These are phyloP conservation scores for Hoplodrina blanda DNA, from an alignment of 2,888 invertebrate genomes.

Conservation along the genomic window DNA sequence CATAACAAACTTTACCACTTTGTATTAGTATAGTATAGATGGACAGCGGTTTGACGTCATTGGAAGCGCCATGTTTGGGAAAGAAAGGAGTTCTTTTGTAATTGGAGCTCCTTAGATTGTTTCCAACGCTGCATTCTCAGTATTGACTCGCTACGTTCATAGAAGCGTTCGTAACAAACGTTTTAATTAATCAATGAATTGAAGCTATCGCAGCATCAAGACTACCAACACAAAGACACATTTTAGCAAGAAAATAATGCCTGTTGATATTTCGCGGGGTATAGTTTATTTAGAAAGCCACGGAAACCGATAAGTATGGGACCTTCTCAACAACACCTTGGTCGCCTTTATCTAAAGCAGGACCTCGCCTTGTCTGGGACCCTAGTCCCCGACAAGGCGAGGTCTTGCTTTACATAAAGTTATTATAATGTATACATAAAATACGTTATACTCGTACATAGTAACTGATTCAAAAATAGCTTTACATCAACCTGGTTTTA, in stretches of 20 bases:
- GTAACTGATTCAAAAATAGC: neutral
- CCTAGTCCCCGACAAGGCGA: too few relatives aligned
- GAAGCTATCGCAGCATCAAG: conserved; percentile 5
- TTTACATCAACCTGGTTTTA: neutral
- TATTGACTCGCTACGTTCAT: conserved; percentile 28
- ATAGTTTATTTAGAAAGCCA: conserved; percentile 9
- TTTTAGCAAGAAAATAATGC: conserved; percentile 13
- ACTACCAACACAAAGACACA: conserved; percentile 20
- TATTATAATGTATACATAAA: too few relatives aligned
- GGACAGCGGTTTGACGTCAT: conserved; percentile 39
- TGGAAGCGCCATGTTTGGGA: conserved; percentile 20
- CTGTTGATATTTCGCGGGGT: conserved; percentile 6
- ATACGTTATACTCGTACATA: too few relatives aligned
- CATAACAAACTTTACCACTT: too few relatives aligned
- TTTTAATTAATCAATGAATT: conserved; percentile 35
- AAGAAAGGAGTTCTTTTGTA: conserved; percentile 28
- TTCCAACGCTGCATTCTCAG: conserved; percentile 25
- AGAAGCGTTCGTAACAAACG: conserved; percentile 36
- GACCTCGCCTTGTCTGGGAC: too few relatives aligned
- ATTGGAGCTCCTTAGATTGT: conserved; percentile 24
- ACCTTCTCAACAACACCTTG: neutral
- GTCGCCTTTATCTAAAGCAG: too few relatives aligned
- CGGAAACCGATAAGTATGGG: conserved; percentile 13
- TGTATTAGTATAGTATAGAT: neutral
- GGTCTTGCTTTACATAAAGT: too few relatives aligned